phyloP scores from a whole-genome alignment of 1,140 invertebrate species.

The Goniozus legneri region DNA sequence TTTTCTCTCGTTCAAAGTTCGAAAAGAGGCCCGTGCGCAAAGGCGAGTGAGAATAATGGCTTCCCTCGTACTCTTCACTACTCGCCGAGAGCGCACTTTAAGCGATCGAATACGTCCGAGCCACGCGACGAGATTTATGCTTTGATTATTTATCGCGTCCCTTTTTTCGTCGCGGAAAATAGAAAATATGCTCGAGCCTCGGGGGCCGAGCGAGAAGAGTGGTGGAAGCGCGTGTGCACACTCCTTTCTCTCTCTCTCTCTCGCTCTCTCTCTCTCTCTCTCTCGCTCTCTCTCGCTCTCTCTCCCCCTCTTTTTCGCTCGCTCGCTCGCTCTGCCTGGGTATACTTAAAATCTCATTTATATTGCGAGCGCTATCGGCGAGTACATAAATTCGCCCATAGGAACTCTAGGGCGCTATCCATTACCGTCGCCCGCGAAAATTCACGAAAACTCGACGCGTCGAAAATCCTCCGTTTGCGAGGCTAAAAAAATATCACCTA shows the following conservation, averaged over 20 bases:
- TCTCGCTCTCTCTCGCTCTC: no score
- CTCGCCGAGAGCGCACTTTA: conserved; percentile 23
- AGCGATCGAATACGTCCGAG: conserved; percentile 30
- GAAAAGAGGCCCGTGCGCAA: no score
- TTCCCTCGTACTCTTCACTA: no score
- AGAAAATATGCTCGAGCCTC: conserved; percentile 28
- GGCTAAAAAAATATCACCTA: no score
- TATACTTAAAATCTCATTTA: conserved; percentile 49
- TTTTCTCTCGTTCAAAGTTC: no score
- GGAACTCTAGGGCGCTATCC: not conserved
- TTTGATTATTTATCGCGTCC: conserved; percentile 27
- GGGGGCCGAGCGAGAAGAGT: conserved; percentile 3
- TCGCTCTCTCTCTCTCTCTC: no score
- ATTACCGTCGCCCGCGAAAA: no score
- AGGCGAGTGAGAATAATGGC: no score
- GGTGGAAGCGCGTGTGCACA: conserved; percentile 1
- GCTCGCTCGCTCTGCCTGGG: conserved; percentile 14
- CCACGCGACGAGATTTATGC: conserved; percentile 29
- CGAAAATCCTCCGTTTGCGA: no score
- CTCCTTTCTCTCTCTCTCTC: no score
- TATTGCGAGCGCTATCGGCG: conserved; percentile 36
- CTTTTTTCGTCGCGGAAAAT: conserved; percentile 23
- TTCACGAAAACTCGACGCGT: no score
- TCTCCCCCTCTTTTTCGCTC: no score
- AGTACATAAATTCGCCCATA: conserved; percentile 41